These are phyloP conservation scores for Empis stercorea DNA, from an alignment of 2,888 invertebrate species.

Conservation along the genomic window DNA sequence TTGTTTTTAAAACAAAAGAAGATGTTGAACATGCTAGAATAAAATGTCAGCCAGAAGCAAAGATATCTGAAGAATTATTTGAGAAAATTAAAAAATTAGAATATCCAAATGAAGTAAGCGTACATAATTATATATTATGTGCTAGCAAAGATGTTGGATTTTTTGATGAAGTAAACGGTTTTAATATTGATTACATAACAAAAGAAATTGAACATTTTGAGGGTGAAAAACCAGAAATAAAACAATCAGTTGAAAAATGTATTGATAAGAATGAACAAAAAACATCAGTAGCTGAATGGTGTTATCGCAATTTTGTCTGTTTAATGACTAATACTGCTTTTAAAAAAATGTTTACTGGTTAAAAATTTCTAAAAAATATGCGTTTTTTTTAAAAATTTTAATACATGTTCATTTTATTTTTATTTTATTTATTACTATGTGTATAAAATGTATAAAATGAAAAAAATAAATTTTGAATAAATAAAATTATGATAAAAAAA, in stretches of 20 bases:
- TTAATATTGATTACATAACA: neutral
- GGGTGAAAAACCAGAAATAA: neutral
- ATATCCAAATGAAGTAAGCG: slow-evolving; percentile 1
- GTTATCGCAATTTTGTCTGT: neutral
- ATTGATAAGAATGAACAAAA: neutral
- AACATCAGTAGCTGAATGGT: neutral
- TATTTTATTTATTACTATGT: too few species aligned
- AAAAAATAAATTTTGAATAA: too few species aligned
- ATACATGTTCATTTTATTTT: too few species aligned
- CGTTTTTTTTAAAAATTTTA: too few species aligned
- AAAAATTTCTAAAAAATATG: too few species aligned
- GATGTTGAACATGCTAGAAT: neutral
- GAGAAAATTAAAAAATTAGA: slow-evolving; percentile 4
- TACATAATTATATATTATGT: slow-evolving; percentile 1
- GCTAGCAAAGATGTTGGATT: neutral
- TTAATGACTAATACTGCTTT: too few species aligned
- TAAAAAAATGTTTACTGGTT: too few species aligned
- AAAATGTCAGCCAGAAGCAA: neutral
- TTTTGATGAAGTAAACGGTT: neutral
- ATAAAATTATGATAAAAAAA: too few species aligned
- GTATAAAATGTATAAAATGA: too few species aligned
- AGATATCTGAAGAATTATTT: neutral
- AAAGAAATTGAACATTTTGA: neutral
- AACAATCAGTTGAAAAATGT: neutral
- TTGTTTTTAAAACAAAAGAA: too few species aligned